A percentile compares a stretch with the other conserved stretches of the same genome.
Evolutionary conservation across 2,113 vertebrate species (phyloP).

Genomic region (Chaetorhynchus papuensis): DNA sequence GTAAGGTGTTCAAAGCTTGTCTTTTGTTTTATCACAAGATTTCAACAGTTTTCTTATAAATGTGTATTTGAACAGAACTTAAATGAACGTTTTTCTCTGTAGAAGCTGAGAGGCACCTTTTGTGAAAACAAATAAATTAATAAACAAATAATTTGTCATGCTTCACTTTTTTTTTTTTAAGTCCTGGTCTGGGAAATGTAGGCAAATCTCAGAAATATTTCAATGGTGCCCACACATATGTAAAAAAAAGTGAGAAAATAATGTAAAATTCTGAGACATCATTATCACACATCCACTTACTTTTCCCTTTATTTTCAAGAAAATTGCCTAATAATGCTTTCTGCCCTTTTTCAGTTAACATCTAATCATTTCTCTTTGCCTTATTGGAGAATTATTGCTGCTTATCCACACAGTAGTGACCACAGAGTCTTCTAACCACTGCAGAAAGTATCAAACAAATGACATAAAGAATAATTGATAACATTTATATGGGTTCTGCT

Average conservation of each 20-base stretch:
- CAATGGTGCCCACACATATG: background rate
- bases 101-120: background rate
- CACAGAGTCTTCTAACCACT: background rate
- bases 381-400: background rate
- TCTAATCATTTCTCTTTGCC: background rate
- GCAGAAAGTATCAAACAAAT: background rate
- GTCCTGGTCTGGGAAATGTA: background rate
- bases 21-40: background rate
- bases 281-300: background rate
- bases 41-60: background rate
- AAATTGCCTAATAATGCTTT: background rate
- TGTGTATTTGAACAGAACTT: background rate
- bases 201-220: background rate
- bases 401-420: background rate
- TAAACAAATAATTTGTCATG: background rate
- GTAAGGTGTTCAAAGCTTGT: background rate
- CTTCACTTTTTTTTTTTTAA: background rate
- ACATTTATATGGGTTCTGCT: background rate
- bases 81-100: background rate
- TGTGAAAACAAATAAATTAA: background rate
- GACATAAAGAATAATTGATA: background rate
- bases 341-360: background rate
- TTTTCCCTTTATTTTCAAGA: background rate
- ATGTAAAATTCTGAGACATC: background rate
- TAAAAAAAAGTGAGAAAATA: background rate